These are phyloP conservation scores for Ruditapes philippinarum DNA, from an alignment of 1,140 invertebrate genomes.

Conservation along the genomic window DNA sequence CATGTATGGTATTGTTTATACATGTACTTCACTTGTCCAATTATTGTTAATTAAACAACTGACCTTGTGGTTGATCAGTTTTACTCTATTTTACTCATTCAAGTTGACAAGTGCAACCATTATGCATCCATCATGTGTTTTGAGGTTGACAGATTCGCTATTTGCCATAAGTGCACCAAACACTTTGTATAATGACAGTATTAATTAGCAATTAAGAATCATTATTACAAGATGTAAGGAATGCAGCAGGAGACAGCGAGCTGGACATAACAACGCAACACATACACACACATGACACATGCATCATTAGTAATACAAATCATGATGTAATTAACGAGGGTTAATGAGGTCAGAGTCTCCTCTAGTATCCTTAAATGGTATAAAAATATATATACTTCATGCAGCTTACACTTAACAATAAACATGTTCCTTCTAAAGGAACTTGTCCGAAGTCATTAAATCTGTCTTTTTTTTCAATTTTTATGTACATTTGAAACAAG, in stretches of 20 bases:
- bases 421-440: not conserved
- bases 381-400: conserved; percentile 7
- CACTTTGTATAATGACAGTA: conserved; percentile 24
- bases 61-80: not conserved
- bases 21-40: too few species aligned
- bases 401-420: not conserved
- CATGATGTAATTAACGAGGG: conserved; percentile 17
- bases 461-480: conserved; percentile 18
- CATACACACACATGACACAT: not conserved
- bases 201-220: conserved; percentile 47
- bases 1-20: too few species aligned
- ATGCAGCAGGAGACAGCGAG: conserved; percentile 22
- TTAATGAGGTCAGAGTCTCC: conserved; percentile 17
- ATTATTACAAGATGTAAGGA: conserved; percentile 46
- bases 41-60: not conserved
- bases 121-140: conserved; percentile 34
- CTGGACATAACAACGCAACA: conserved; percentile 27
- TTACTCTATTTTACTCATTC: not conserved
- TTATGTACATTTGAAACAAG: not conserved
- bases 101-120: conserved; percentile 32
- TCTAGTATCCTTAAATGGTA: conserved; percentile 9
- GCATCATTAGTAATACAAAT: not conserved
- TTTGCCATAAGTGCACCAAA: not conserved
- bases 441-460: conserved; percentile 15
- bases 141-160: not conserved